Evolutionary conservation across 30 jellyfish, hydroid and myxozoan species (phyloP).

Genomic region (Aurelia aurita): DNA sequence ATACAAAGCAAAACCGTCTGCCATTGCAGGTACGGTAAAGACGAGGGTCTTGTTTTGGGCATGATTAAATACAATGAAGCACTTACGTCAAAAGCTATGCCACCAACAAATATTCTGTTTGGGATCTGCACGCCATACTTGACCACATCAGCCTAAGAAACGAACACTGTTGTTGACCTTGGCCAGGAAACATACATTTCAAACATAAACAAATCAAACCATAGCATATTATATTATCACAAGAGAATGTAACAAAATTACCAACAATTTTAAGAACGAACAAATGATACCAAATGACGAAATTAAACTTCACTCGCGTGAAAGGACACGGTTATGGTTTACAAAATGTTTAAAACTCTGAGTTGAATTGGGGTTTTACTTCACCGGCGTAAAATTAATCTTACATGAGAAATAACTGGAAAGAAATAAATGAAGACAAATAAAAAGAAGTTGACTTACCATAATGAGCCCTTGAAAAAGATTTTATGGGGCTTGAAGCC

Average conservation of each 20-base stretch:
- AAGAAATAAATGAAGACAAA: no score
- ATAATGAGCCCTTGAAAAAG: conserved; percentile 27
- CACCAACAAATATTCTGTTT: conserved; percentile 98
- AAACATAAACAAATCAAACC: background rate
- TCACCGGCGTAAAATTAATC: no score
- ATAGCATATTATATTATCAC: no score
- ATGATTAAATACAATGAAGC: conserved; percentile 41
- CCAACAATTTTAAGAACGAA: no score
- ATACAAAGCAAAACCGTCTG: no score
- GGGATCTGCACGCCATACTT: conserved; percentile 99
- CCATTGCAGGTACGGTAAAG: background rate
- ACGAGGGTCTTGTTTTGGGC: conserved; percentile 24
- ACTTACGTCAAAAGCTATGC: conserved; percentile 98
- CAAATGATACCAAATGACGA: no score
- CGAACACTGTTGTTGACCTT: conserved; percentile 10
- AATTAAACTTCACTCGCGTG: background rate
- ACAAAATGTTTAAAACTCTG: no score
- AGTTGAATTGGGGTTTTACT: no score
- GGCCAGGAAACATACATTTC: conserved; percentile 34
- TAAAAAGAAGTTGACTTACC: conserved; percentile 12
- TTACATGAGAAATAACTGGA: no score
- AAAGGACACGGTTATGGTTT: background rate
- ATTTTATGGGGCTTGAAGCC: conserved; percentile 47
- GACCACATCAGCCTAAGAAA: conserved; percentile 95
- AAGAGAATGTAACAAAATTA: no score